Percentiles rank a stretch among this genome's conserved stretches.
These are phyloP conservation scores for Cyprinus carpio DNA, from an alignment of 2,113 vertebrate genomes.

Conservation along the genomic window DNA sequence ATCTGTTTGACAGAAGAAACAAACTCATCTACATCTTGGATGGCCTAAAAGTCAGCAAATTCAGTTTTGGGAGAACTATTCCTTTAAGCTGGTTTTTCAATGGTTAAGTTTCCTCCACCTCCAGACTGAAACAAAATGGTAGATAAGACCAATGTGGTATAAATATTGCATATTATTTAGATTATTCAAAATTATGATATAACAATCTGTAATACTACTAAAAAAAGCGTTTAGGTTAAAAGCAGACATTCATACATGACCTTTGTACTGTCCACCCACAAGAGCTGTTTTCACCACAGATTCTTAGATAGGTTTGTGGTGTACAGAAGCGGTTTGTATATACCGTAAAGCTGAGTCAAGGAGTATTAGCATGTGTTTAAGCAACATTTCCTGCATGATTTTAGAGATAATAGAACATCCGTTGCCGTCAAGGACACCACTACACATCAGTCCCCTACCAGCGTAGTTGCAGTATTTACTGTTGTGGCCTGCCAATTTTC, in stretches of 20 bases:
- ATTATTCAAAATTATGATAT: not conserved
- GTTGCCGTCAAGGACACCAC: constrained; percentile 36
- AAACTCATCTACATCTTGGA: no score
- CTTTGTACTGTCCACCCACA: constrained; percentile 26
- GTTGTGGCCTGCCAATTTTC: not conserved
- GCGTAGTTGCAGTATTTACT: constrained; percentile 28
- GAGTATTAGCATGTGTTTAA: constrained; percentile 44
- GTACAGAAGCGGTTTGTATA: constrained; percentile 41
- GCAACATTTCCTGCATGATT: constrained; percentile 46
- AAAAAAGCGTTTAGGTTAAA: not conserved
- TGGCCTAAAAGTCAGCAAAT: no score
- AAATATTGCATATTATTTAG: not conserved
- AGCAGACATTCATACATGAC: constrained; percentile 16
- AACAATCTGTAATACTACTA: not conserved
- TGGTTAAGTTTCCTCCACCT: no score
- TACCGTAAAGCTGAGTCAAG: constrained; percentile 45
- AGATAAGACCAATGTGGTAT: not conserved
- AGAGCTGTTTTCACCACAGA: constrained; percentile 40
- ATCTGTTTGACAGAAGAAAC: no score
- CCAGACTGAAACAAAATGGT: no score
- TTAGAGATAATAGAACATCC: constrained; percentile 28
- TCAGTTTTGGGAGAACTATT: no score
- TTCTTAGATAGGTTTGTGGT: constrained; percentile 45
- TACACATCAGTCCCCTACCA: not conserved
- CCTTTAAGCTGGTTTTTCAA: no score